phyloP scores from a whole-genome alignment of 2,797 vertebrate species.

The Phaenicophaeus curvirostris region DNA sequence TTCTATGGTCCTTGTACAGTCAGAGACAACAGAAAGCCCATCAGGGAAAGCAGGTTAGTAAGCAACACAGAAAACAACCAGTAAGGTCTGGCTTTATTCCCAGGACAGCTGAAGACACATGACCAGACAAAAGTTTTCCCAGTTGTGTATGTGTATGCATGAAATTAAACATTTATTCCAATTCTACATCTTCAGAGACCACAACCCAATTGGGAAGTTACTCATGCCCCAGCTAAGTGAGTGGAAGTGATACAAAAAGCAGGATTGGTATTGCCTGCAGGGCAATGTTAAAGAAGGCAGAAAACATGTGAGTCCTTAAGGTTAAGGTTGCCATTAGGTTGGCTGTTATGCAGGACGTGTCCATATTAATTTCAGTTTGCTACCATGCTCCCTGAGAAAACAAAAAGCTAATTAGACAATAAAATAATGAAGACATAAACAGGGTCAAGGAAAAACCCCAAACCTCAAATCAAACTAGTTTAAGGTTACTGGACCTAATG shows the following conservation, averaged over 20 bases:
- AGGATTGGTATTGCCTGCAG: neutral
- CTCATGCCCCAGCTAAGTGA: neutral
- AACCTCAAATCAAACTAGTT: neutral
- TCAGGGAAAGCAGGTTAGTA: conserved; percentile 31
- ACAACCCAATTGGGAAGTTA: neutral
- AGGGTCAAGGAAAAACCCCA: neutral
- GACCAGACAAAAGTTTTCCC: neutral
- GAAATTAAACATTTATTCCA: conserved; percentile 23
- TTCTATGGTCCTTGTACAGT: neutral
- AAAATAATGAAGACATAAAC: neutral
- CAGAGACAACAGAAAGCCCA: conserved; percentile 9
- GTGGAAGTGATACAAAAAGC: neutral
- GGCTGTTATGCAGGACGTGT: neutral
- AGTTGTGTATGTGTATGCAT: neutral
- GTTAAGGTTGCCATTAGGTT: neutral
- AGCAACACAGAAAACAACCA: conserved; percentile 10
- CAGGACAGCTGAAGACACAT: neutral
- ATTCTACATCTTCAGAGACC: neutral
- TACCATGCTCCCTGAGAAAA: neutral
- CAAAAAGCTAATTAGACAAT: neutral
- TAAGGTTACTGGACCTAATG: neutral
- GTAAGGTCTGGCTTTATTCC: neutral
- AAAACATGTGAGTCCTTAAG: neutral
- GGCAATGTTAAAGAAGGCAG: neutral
- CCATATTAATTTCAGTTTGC: neutral